Base-by-base conservation (phyloP, 2,113 vertebrate genomes). In the Perca schrenkii region DNA sequence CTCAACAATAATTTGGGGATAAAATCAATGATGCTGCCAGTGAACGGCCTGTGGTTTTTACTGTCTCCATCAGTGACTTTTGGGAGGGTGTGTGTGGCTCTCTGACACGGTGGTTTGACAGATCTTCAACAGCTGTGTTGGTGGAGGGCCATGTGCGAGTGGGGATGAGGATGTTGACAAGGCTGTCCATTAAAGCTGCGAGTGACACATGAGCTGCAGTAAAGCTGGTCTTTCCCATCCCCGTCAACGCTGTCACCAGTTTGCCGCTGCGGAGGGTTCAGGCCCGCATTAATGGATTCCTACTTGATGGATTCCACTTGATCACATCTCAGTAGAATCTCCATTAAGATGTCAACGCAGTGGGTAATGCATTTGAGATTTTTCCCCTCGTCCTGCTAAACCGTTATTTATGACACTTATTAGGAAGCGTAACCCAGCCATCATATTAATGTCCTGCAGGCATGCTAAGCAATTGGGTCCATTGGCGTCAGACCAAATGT, bases 331-430 rank as follows among this genome's bases (percentile, higher is more conserved):
- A 91, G 90, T 93, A 92, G 89, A 93, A 92, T 94, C 87, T 88
- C 92, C 92, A 95, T 95, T 94, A 94, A 95, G 93, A 94, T 92
- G 91, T 95, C 94, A 94, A 81, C 72, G 67, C 88, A 47, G 87
- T 91, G 89, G 88, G 93, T 93, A 94, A 94, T 95, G 93, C 62
- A 82, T 94, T 88, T 90, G 90, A 92, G 92, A 91, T 92, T 92
- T 89, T 80, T 84, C 74, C 88, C 90, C 80, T 91, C 87, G 74
- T 89, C 90, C 89, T 85, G 88, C 94, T 94, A 94, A 95, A 93
- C 84, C 72, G 88, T 94, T 95, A 95, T 95, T 95, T 95, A 95
- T 95, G 92, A 93, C 87, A 89, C 93, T 94, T 94, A 94, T 95
- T 95, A 95, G 91, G 86, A 89, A 93, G 90, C 64, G 80, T 94